Conservation (phyloP, 30 jellyfish, hydroid and myxozoan genomes). For the Pelagia noctiluca region DNA sequence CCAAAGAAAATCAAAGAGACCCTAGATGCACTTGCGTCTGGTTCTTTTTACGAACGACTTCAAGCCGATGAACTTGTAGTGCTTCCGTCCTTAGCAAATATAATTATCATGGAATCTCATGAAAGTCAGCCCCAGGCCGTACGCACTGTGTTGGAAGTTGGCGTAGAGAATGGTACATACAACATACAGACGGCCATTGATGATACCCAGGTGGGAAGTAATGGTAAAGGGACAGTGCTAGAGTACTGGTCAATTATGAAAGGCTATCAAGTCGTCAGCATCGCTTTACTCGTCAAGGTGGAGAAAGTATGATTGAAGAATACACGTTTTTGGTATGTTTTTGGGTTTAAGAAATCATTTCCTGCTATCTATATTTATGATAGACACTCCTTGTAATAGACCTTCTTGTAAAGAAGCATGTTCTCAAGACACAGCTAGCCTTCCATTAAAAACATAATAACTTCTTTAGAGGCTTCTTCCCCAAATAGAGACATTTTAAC, state of each 20-base stretch:
- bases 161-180: slow-evolving; percentile 65
- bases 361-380: no score
- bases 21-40: slow-evolving; percentile 70
- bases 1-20: slow-evolving; percentile 65
- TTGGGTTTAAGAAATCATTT: no score
- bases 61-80: slow-evolving; percentile 70
- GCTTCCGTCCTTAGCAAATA: slow-evolving; percentile 43
- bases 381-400: no score
- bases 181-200: slow-evolving; percentile 48
- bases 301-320: slow-evolving; percentile 14
- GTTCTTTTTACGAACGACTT: slow-evolving; percentile 65
- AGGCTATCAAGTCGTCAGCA: slow-evolving; percentile 56
- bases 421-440: no score
- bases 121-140: slow-evolving; percentile 24
- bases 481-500: no score
- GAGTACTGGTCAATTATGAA: slow-evolving; percentile 66
- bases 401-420: no score
- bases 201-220: slow-evolving; percentile 18
- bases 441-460: no score
- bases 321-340: neutral
- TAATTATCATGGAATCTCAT: slow-evolving; percentile 49
- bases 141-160: slow-evolving; percentile 59
- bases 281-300: slow-evolving; percentile 58
- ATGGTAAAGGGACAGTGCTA: slow-evolving; percentile 25
- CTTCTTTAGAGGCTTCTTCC: no score